Conservation (phyloP, 1,140 invertebrate genomes). For the Zophobas morio region DNA sequence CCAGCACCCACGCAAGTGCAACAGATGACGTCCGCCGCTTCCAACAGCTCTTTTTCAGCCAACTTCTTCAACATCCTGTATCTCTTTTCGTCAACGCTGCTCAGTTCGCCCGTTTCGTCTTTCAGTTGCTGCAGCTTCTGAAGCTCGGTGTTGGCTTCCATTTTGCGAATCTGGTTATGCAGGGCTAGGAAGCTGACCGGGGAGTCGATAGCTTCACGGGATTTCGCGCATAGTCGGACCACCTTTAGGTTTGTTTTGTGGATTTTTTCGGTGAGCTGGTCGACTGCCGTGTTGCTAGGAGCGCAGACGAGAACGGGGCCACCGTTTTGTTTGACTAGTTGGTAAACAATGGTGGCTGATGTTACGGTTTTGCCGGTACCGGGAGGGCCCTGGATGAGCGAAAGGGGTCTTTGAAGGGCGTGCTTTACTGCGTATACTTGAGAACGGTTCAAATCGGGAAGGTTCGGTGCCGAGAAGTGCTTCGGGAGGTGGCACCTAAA, state of each 20-base stretch:
- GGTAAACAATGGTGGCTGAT: slow-evolving; percentile 99
- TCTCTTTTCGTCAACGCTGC: slow-evolving; percentile 93
- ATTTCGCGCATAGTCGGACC: slow-evolving; percentile 97
- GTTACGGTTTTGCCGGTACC: slow-evolving; percentile 99
- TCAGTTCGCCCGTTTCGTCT: slow-evolving; percentile 97
- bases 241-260: slow-evolving; percentile 96
- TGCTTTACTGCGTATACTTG: slow-evolving; percentile 99
- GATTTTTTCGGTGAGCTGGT: slow-evolving; percentile 99
- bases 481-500: slow-evolving; percentile 94
- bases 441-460: slow-evolving; percentile 97
- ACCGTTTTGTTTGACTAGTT: slow-evolving; percentile 94
- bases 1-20: slow-evolving; percentile 99
- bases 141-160: slow-evolving; percentile 92
- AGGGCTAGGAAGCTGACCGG: slow-evolving; percentile 97
- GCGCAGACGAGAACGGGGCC: slow-evolving; percentile 98
- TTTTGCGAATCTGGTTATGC: slow-evolving; percentile 97
- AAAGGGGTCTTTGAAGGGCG: slow-evolving; percentile 96
- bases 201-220: slow-evolving; percentile 97
- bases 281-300: slow-evolving; percentile 99
- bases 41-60: slow-evolving; percentile 92
- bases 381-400: slow-evolving; percentile 95
- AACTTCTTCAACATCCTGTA: slow-evolving; percentile 93
- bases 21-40: slow-evolving; percentile 98
- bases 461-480: slow-evolving; percentile 96
- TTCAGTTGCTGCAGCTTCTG: slow-evolving; percentile 97